Evolutionary conservation across 2,113 vertebrate species (phyloP), one percentile per base, ranked within the genome.

Genomic region (Promerops cafer): DNA sequence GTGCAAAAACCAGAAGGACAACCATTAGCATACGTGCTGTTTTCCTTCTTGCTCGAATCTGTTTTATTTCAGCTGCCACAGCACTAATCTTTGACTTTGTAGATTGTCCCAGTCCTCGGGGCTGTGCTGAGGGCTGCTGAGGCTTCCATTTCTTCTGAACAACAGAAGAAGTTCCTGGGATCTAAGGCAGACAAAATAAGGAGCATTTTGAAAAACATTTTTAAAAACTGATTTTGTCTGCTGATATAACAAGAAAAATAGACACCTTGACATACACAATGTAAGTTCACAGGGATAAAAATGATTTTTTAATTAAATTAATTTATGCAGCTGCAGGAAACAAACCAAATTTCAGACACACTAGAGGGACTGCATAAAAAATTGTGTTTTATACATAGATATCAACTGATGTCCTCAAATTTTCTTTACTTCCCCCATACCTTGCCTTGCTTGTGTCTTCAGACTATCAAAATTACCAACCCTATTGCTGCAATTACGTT

Each of bases 11-110:
- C 96, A 99, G 96, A 49, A 99, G 98, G 80, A 99, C 99, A 6
- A 99, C 99, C 98, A 99, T 99, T 78, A 99, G 97, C 99, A 99
- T 99, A 45, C 99, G 98, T 19, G 99, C 99, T 15, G 99, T 99
- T 98, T 99, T 99, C 89, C 99, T 98, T 69, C 99, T 96, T 27
- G 99, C 98, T 87, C 97, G 98, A 94, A 99, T 98, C 98, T 99
- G 99, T 97, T 99, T 99, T 97, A 99, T 98, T 98, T 99, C 99
- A 52, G 99, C 99, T 33, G 99, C 98, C 74, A 99, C 98, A 2
- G 98, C 97, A 5, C 97, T 98, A 84, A 98, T 98, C 94, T 98
- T 98, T 76, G 98, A 97, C 90, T 98, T 98, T 40, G 97, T 97
- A 9, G 98, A 97, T 88, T 98, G 98, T 47, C 98, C 98, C 2